Base-by-base conservation (phyloP, 2,797 vertebrate species). In the Rhodeus uyekii region DNA sequence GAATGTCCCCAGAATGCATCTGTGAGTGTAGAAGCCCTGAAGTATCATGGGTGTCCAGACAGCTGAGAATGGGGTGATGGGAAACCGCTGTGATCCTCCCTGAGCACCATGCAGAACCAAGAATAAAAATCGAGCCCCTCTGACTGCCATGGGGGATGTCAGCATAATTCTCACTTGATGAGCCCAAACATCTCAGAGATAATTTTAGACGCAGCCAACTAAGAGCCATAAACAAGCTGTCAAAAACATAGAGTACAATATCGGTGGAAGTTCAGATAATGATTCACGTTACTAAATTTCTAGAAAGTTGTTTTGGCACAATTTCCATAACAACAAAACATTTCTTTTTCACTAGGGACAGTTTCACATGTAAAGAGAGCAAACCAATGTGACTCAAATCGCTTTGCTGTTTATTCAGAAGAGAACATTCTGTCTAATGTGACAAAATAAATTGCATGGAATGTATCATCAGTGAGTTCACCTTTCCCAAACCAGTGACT, bases 381-480 rank as follows among this genome's bases (percentile, higher is more conserved):
- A 79, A 74, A 74, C 16, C 13, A 60, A 16, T 14, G 13, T 67
- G 79, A 69, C 81, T 0, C 29, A 77, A 80, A 81, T 85, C 84
- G 87, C 87, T 76, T 65, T 13, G 39, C 14, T 58, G 73, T 84
- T 89, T 68, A 76, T 81, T 85, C 63, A 69, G 83, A 87, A 77
- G 83, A 87, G 86, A 85, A 83, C 87, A 73, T 87, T 88, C 80
- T 84, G 83, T 87, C 83, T 80, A 50, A 61, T 72, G 74, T 61
- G 75, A 78, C 53, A 83, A 83, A 86, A 82, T 60, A 82, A 78
- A 75, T 27, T 32, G 34, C 73, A 67, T 86, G 89, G 89, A 92
- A 92, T 90, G 87, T 85, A 86, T 91, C 81, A 74, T 88, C 80
- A 80, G 81, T 65, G 27, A 81, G 81, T 58, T 78, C 89, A 90